Conservation (phyloP, 2,113 vertebrate genomes). For the Eonycteris spelaea region DNA sequence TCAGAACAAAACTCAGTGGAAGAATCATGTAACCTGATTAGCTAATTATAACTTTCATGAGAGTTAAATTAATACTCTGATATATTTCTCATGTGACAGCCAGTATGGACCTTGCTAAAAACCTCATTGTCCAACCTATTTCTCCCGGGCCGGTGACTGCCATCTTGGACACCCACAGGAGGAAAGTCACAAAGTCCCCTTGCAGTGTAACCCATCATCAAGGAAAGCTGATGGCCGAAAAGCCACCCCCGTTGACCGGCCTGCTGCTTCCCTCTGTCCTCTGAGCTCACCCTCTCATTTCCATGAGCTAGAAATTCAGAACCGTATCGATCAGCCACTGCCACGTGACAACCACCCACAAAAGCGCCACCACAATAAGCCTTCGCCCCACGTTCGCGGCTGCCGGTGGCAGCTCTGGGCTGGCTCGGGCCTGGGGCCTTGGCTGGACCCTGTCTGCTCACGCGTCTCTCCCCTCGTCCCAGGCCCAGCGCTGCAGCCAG, state of each 20-base stretch:
- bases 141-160: neutral
- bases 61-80: neutral
- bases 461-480: neutral
- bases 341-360: neutral
- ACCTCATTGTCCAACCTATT: accelerated
- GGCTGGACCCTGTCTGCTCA: neutral
- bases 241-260: accelerated
- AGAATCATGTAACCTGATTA: neutral
- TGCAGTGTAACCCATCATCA: accelerated
- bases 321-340: accelerated
- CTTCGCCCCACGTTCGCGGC: accelerated
- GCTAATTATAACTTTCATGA: neutral
- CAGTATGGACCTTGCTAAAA: neutral
- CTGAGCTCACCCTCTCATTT: neutral
- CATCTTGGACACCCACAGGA: neutral
- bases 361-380: neutral
- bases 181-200: accelerated
- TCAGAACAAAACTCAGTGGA: neutral
- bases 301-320: neutral
- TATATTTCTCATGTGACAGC: neutral
- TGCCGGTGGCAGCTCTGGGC: neutral
- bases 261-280: neutral
- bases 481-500: accelerated
- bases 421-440: neutral
- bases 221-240: neutral